Evolutionary conservation across 2,888 invertebrate genomes (phyloP).

Genomic region (Alcis repandata): DNA sequence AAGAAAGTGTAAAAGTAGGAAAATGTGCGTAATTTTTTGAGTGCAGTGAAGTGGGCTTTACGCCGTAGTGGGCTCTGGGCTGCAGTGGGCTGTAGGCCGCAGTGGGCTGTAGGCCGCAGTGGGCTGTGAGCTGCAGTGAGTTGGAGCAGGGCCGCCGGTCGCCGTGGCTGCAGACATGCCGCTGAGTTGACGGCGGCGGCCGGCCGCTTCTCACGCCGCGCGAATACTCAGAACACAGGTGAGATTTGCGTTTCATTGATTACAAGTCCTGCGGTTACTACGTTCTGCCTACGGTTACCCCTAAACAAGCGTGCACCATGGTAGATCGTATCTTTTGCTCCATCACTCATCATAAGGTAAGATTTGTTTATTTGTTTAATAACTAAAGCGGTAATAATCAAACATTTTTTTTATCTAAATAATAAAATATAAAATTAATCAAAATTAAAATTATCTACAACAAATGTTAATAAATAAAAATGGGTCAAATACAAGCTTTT

Average conservation of each 20-base stretch:
- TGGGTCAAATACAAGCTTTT: no score
- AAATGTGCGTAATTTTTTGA: slow-evolving; percentile 20
- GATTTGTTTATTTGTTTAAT: no score
- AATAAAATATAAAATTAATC: no score
- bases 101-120: slow-evolving; percentile 12
- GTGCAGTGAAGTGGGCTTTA: slow-evolving; percentile 39
- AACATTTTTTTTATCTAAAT: no score
- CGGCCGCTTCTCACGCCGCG: slow-evolving; percentile 82
- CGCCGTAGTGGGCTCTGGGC: slow-evolving; percentile 1
- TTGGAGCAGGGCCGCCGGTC: slow-evolving; percentile 52
- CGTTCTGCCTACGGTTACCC: neutral
- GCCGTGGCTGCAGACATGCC: slow-evolving; percentile 68
- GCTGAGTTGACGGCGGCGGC: slow-evolving; percentile 82
- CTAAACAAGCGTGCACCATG: neutral
- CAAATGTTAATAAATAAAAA: no score
- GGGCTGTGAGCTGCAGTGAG: slow-evolving; percentile 50
- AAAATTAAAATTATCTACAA: no score
- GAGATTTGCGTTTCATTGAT: slow-evolving; percentile 35
- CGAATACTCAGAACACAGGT: slow-evolving; percentile 74
- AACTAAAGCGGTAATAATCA: no score
- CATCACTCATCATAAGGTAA: no score
- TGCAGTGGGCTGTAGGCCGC: slow-evolving; percentile 44
- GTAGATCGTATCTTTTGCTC: no score
- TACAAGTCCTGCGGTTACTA: neutral
- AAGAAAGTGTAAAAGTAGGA: slow-evolving; percentile 49